Conservation (phyloP, 2,888 invertebrate genomes). For the Onthophagus sagittarius region DNA sequence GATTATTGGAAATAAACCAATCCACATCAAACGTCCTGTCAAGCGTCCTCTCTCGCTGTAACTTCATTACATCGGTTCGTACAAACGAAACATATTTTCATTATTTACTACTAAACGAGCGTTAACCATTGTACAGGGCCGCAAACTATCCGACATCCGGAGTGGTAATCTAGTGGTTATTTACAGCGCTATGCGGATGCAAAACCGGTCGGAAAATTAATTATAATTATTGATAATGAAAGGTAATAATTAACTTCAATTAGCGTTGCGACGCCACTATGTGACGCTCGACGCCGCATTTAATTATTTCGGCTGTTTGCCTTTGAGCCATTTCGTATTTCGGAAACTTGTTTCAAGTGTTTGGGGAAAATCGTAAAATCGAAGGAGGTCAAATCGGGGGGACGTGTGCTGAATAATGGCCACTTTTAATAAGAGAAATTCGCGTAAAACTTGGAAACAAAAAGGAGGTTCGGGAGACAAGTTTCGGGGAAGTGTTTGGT, state of each 20-base stretch:
- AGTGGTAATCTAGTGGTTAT: neutral
- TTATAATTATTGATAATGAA: slow-evolving; percentile 6
- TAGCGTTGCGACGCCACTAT: neutral
- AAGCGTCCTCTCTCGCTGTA: neutral
- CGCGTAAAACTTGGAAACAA: neutral
- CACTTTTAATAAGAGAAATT: neutral
- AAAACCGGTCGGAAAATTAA: neutral
- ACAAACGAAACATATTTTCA: neutral
- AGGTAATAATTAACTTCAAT: slow-evolving; percentile 1
- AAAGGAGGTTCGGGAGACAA: neutral
- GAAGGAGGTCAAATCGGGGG: neutral
- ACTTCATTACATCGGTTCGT: neutral
- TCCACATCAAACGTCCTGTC: neutral
- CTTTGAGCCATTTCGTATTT: neutral
- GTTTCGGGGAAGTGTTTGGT: neutral
- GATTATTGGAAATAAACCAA: neutral
- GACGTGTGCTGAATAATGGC: neutral
- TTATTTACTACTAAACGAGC: neutral
- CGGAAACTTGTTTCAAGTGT: neutral
- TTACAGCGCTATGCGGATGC: neutral
- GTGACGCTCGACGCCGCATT: neutral
- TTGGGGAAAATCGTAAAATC: neutral
- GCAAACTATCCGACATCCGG: neutral
- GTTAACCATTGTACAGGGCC: neutral
- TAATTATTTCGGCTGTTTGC: neutral